Evolutionary conservation across 2,888 invertebrate genomes (phyloP).

Genomic region (Parthenolecanium corni): DNA sequence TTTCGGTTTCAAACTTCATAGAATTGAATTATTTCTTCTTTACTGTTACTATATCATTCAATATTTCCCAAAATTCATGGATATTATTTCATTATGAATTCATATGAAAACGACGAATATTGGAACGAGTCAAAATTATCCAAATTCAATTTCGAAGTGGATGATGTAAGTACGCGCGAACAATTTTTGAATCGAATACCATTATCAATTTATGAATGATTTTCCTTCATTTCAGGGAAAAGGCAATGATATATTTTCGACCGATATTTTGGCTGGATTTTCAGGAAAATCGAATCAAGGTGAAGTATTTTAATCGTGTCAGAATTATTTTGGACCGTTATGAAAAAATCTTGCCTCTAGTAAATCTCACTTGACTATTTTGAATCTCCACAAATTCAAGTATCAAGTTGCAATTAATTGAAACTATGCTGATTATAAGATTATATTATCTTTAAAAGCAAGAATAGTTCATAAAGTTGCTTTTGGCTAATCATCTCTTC

Average conservation of each 20-base stretch:
- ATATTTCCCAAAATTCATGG: no score
- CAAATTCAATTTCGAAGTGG: conserved; percentile 61
- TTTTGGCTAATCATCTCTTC: no score
- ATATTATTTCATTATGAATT: conserved; percentile 27
- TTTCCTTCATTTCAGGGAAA: conserved; percentile 1
- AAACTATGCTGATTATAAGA: no score
- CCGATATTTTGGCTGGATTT: neutral
- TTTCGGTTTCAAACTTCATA: no score
- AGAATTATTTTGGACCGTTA: neutral
- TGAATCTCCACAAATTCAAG: no score
- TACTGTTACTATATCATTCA: no score
- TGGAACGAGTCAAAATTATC: conserved; percentile 65
- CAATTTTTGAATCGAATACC: no score
- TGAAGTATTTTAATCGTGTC: neutral
- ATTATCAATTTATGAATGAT: neutral
- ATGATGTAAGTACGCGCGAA: conserved; percentile 44
- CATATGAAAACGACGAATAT: conserved; percentile 54
- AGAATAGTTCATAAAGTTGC: no score
- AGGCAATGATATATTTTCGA: neutral
- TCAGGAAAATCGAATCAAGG: neutral
- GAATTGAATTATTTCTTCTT: no score
- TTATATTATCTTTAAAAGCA: no score
- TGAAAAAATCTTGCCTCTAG: neutral
- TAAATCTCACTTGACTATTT: no score
- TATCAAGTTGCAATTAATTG: no score